Conservation (phyloP, 2,113 vertebrate species). For the Cochlearius cochlearius region DNA sequence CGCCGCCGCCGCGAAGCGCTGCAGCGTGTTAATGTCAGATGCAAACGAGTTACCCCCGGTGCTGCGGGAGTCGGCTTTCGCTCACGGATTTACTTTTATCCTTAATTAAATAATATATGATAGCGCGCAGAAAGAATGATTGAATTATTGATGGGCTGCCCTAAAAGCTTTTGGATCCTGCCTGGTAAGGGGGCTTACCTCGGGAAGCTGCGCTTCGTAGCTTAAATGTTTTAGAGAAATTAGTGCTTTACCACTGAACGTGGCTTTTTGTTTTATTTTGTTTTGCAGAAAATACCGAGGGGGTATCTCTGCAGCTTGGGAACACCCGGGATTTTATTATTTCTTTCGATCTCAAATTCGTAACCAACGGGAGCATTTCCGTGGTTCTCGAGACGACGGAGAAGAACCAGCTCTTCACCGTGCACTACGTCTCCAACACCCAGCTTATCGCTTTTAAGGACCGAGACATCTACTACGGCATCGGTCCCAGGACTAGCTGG, state of each 20-base stretch:
- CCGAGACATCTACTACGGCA: slow-evolving; percentile 87
- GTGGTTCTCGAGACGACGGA: slow-evolving; percentile 94
- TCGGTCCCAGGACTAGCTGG: slow-evolving; percentile 86
- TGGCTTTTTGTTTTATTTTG: background rate
- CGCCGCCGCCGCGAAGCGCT: background rate
- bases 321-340: slow-evolving; percentile 94
- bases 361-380: slow-evolving; percentile 89
- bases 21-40: background rate
- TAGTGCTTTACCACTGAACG: background rate
- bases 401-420: slow-evolving; percentile 85
- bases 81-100: background rate
- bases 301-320: slow-evolving; percentile 86
- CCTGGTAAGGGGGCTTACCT: background rate
- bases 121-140: background rate
- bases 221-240: rapidly evolving
- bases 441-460: slow-evolving; percentile 90
- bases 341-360: slow-evolving; percentile 90
- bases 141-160: background rate
- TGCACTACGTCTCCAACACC: slow-evolving; percentile 88
- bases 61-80: background rate
- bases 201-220: rapidly evolving
- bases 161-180: background rate
- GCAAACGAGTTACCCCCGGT: background rate
- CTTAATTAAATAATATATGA: background rate
- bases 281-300: slow-evolving; percentile 85